phyloP scores from a whole-genome alignment of 2,797 vertebrate species.

The Phataginus tetradactyla region DNA sequence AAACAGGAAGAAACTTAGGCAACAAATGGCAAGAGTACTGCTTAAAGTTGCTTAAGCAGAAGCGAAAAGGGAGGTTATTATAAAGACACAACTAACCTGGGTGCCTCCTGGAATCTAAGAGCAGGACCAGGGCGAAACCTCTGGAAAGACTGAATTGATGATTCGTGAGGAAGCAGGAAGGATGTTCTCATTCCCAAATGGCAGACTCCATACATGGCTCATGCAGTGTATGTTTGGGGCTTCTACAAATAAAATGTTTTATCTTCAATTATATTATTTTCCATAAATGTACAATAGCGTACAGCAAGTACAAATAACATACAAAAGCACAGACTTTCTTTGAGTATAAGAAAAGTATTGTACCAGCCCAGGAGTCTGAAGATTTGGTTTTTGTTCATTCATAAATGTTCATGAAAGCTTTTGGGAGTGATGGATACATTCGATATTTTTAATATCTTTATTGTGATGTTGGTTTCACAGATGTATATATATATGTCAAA shows the following conservation, averaged over 20 bases:
- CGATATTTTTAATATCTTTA: background rate
- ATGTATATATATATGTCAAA: background rate
- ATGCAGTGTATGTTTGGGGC: background rate
- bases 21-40: background rate
- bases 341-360: background rate
- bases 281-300: background rate
- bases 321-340: background rate
- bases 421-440: background rate
- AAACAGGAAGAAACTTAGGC: background rate
- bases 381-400: background rate
- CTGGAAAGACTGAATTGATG: background rate
- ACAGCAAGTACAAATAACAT: background rate
- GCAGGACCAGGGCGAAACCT: background rate
- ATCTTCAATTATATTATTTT: background rate
- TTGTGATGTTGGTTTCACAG: background rate
- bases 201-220: background rate
- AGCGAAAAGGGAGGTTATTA: background rate
- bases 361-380: background rate
- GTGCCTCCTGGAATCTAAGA: background rate
- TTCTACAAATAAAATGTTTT: conserved; percentile 1
- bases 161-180: background rate
- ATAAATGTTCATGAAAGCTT: background rate
- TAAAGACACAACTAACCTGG: background rate
- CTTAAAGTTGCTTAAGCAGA: background rate
- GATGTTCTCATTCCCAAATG: background rate